Percentiles rank a stretch among this genome's conserved stretches.
Conservation (phyloP, 2,797 vertebrate species). For the Tadarida brasiliensis region DNA sequence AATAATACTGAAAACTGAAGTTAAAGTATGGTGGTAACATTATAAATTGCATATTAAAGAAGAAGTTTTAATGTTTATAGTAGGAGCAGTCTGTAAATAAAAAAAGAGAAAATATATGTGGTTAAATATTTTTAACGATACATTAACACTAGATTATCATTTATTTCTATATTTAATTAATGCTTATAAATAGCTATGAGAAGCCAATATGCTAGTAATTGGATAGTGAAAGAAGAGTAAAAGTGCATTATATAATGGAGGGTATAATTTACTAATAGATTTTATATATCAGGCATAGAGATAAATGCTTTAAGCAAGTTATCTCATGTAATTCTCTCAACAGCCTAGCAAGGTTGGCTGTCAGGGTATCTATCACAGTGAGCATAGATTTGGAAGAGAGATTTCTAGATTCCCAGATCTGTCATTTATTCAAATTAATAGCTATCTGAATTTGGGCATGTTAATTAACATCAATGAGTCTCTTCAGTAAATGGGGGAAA, state of each 20-base stretch:
- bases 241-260: background rate
- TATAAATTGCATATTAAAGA: background rate
- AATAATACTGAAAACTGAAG: background rate
- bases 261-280: background rate
- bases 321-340: background rate
- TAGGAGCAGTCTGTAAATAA: background rate
- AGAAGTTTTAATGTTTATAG: background rate
- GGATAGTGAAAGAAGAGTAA: background rate
- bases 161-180: background rate
- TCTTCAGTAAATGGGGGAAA: background rate
- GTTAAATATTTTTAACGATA: background rate
- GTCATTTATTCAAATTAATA: background rate
- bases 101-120: background rate
- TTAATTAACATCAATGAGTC: background rate
- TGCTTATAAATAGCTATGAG: background rate
- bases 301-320: background rate
- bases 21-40: background rate
- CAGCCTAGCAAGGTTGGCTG: background rate
- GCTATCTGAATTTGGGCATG: background rate
- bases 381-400: background rate
- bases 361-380: background rate
- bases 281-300: background rate
- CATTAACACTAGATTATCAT: background rate
- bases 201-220: background rate
- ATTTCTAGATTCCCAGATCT: background rate